Evolutionary conservation across 2,113 vertebrate genomes (phyloP).

Genomic region (Chitala chitala): DNA sequence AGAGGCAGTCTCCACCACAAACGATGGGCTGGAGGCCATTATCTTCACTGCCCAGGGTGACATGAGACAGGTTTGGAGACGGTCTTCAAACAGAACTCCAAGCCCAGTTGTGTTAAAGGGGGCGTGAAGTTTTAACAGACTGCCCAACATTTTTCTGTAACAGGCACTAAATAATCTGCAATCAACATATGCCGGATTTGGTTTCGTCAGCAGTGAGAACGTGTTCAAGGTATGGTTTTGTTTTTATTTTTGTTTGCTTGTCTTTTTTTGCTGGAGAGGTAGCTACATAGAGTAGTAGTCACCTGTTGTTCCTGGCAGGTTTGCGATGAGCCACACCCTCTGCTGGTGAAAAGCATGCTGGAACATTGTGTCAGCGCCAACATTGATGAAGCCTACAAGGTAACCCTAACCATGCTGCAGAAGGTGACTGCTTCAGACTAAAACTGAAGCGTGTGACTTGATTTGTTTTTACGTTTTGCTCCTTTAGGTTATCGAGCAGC

Average conservation of each 20-base stretch:
- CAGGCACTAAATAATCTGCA: slow-evolving; percentile 95
- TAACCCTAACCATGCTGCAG: slow-evolving; percentile 36
- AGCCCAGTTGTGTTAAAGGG: too few relatives aligned
- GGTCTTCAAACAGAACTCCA: too few relatives aligned
- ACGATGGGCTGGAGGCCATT: slow-evolving; percentile 91
- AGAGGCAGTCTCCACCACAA: slow-evolving; percentile 71
- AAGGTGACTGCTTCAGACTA: not conserved
- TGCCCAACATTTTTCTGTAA: not conserved
- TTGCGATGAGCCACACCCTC: slow-evolving; percentile 91
- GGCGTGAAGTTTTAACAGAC: not conserved
- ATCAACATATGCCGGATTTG: slow-evolving; percentile 90
- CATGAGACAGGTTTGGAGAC: slow-evolving; percentile 85
- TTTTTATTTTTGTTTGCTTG: not conserved
- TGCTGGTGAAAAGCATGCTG: slow-evolving; percentile 94
- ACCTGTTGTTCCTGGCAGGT: slow-evolving; percentile 58
- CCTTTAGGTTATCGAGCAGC: slow-evolving; percentile 77
- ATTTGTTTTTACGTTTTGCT: not conserved
- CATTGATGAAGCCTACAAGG: slow-evolving; percentile 88
- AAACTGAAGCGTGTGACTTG: not conserved
- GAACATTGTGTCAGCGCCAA: slow-evolving; percentile 79
- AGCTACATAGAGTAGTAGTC: not conserved
- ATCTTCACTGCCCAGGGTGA: slow-evolving; percentile 97
- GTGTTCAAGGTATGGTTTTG: slow-evolving; percentile 78
- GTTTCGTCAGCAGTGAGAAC: slow-evolving; percentile 91
- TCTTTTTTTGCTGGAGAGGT: not conserved